Percentiles rank a stretch among this genome's conserved stretches.
Evolutionary conservation across 2,888 invertebrate species (phyloP).

Genomic region (Yponomeuta cagnagella): DNA sequence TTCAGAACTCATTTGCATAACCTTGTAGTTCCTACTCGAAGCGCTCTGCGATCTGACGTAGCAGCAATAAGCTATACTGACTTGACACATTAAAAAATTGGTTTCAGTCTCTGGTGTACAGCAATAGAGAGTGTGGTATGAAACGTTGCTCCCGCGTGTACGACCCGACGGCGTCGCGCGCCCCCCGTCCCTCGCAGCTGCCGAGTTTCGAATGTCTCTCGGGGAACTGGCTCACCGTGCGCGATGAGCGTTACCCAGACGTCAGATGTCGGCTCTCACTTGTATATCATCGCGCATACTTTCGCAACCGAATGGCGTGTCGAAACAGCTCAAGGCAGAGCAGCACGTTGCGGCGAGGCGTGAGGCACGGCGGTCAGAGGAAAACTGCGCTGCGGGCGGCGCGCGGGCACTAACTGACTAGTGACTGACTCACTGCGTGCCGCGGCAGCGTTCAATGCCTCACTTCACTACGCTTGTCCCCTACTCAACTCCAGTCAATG

Average conservation of each 20-base stretch:
- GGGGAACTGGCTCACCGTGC: constrained; percentile 67
- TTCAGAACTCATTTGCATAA: constrained; percentile 77
- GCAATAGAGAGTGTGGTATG: constrained; percentile 41
- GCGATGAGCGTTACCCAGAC: constrained; percentile 71
- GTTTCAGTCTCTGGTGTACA: constrained; percentile 60
- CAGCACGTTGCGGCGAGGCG: constrained; percentile 26
- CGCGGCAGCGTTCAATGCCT: constrained; percentile 1
- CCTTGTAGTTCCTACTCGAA: constrained; percentile 74
- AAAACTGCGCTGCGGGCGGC: constrained; percentile 10
- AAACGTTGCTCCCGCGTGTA: constrained; percentile 66
- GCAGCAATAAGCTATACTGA: constrained; percentile 74
- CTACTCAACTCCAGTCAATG: constrained; percentile 8
- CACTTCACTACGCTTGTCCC: constrained; percentile 11
- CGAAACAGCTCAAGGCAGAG: constrained; percentile 61
- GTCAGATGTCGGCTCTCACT: constrained; percentile 68
- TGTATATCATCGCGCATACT: constrained; percentile 75
- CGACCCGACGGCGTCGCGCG: constrained; percentile 58
- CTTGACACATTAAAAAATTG: constrained; percentile 75
- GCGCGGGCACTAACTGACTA: constrained; percentile 10
- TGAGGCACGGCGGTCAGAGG: constrained; percentile 8
- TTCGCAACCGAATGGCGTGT: constrained; percentile 70
- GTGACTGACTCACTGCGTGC: constrained; percentile 4
- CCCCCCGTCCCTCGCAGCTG: constrained; percentile 12
- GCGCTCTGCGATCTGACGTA: constrained; percentile 73
- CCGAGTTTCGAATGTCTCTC: constrained; percentile 66